Conservation (phyloP, 2,888 invertebrate genomes). For the Schizaphis graminum region DNA sequence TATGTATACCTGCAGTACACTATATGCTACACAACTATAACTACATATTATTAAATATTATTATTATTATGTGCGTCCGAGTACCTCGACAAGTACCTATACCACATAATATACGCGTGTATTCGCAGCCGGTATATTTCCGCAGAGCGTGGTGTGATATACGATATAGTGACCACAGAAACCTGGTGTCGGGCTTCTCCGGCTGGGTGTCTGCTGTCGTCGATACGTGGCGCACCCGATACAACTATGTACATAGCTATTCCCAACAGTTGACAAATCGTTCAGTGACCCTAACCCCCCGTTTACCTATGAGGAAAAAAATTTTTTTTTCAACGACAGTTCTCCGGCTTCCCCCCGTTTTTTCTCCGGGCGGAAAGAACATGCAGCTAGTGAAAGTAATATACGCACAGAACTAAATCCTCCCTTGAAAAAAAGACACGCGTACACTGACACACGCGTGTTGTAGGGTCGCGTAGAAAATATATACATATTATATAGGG, state of each 20-base stretch:
- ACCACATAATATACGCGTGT: background rate
- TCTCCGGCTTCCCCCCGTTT: conserved; percentile 37
- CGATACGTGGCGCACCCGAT: conserved; percentile 33
- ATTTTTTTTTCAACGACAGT: conserved; percentile 15
- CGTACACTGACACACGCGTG: background rate
- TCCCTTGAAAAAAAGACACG: background rate
- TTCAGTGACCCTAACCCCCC: conserved; percentile 49
- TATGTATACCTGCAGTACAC: background rate
- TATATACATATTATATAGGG: background rate
- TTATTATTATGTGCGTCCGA: background rate
- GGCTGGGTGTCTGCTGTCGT: background rate
- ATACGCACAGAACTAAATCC: conserved; percentile 33
- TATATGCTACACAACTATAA: background rate
- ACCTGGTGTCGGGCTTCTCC: conserved; percentile 45
- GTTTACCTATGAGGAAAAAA: no score
- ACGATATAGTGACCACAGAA: conserved; percentile 53
- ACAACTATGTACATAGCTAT: background rate
- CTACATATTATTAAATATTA: background rate
- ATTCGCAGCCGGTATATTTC: background rate
- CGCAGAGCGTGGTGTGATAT: background rate
- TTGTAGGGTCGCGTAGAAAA: background rate
- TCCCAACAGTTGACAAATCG: conserved; percentile 50
- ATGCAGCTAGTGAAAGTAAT: conserved; percentile 23
- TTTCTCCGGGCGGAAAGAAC: background rate
- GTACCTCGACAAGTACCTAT: background rate